Base-by-base conservation (phyloP, 2,113 vertebrate genomes). In the Orthonyx spaldingii region DNA sequence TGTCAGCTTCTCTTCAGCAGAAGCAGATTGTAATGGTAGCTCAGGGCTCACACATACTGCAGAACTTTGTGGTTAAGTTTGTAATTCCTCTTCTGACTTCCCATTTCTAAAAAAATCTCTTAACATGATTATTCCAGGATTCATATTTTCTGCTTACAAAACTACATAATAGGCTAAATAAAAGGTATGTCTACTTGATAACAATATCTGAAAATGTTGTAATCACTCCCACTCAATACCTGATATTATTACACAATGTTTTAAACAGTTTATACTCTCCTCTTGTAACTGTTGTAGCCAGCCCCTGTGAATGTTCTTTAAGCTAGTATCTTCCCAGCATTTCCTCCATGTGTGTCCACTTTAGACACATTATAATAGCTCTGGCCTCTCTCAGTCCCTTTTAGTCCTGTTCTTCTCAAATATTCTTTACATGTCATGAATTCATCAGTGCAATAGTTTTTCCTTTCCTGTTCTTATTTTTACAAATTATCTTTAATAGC, bases 31-130 rank as follows among this genome's bases (percentile, higher is more conserved):
- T 24, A 90, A 91, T 28, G 91, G 23, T 61, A 87, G 91, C 80
- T 95, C 72, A 94, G 94, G 91, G 89, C 46, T 94, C 85, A 87
- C 12, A 77, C n/a, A 76, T 65, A 33, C 87, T 87, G 87, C 46
- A 93, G 52, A 96, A 53, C 12, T 87, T 75, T 85, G 63, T 90
- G 33, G 8, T 14, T 39, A 83, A 72, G 65, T 91, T 68, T 49
- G 50, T 82, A 91, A 95, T 81, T 97, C 47, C 37, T 83, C 26
- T 61, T 89, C 47, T 75, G 44, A 71, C 8, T 82, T 87, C 19
- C 8, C 14, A 75, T 84, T 84, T 59, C 57, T 71, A 71, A 79
- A 91, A 91, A 81, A 41, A 42, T 33, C 26, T 41, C 50, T 64
- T 83, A 41, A 41, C 15, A 8, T 27, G 18, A 22, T 59, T 47